These are phyloP conservation scores for Fregata magnificens DNA, from an alignment of 2,113 vertebrate species.

Conservation along the genomic window DNA sequence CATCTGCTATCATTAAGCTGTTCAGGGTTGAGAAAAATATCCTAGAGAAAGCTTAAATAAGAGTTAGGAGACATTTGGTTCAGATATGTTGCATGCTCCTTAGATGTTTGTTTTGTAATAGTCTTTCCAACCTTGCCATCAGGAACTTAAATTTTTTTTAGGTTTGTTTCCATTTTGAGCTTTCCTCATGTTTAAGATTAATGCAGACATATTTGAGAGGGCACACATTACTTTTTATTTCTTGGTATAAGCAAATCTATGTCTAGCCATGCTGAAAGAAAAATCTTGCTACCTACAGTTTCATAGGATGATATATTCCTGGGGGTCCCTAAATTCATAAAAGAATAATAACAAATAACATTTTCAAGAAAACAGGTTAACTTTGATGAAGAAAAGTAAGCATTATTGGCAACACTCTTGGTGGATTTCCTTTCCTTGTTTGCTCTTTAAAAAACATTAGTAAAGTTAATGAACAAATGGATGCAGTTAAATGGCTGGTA, in stretches of 20 bases:
- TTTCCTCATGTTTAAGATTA: not conserved
- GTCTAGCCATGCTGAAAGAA: not conserved
- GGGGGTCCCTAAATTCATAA: not conserved
- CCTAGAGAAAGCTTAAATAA: not conserved
- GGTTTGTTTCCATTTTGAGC: not conserved
- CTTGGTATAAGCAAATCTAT: not conserved
- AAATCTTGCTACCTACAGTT: not conserved
- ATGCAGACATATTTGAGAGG: not conserved
- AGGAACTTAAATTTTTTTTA: not conserved
- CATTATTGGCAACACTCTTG: not conserved
- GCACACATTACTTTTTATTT: not conserved
- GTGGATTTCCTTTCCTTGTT: not conserved
- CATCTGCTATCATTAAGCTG: not conserved
- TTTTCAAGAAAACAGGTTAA: not conserved
- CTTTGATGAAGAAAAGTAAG: not conserved
- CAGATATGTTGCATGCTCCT: fast-evolving
- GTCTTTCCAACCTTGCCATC: not conserved
- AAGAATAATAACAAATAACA: not conserved
- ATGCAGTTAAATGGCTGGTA: not conserved
- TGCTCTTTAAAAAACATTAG: not conserved
- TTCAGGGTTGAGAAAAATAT: not conserved
- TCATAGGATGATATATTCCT: not conserved
- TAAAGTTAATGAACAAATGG: not conserved
- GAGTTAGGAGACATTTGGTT: not conserved
- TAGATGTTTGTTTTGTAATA: not conserved